phyloP scores from a whole-genome alignment of 2,888 invertebrate species.

The Melitaea athalia region DNA sequence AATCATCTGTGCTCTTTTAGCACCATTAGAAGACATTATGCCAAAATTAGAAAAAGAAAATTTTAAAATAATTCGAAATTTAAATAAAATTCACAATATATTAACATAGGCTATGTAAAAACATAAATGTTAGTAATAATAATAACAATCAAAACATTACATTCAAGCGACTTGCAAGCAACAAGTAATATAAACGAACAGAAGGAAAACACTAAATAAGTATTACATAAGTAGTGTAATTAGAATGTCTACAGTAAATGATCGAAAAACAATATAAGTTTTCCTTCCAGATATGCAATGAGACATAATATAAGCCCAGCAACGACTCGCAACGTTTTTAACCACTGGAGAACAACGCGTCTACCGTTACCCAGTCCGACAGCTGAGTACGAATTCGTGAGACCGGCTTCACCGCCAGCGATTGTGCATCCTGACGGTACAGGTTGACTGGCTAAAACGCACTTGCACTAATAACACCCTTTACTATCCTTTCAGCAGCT shows the following conservation, averaged over 20 bases:
- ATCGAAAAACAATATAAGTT: neutral
- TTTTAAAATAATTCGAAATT: no score
- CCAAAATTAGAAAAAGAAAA: no score
- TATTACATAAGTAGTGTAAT: no score
- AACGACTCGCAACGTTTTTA: slow-evolving; percentile 52
- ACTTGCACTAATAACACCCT: slow-evolving; percentile 50
- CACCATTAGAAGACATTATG: no score
- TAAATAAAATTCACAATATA: no score
- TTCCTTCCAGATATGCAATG: slow-evolving; percentile 59
- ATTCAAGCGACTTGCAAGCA: no score
- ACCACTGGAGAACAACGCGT: slow-evolving; percentile 63
- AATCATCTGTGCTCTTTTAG: no score
- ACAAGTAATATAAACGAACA: no score
- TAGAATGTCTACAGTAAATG: neutral
- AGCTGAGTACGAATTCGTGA: slow-evolving; percentile 64
- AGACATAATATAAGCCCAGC: slow-evolving; percentile 57
- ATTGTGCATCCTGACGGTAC: slow-evolving; percentile 66
- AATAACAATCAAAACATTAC: no score
- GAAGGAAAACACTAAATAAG: no score
- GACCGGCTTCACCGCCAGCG: slow-evolving; percentile 58
- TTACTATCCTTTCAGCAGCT: neutral
- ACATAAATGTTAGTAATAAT: no score
- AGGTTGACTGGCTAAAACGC: slow-evolving; percentile 59
- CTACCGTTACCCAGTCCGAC: slow-evolving; percentile 40
- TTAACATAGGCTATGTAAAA: no score